Percentiles rank a stretch among this genome's conserved stretches.
Evolutionary conservation across 2,888 invertebrate genomes (phyloP).

Genomic region (Branchipolynoe longqiensis): DNA sequence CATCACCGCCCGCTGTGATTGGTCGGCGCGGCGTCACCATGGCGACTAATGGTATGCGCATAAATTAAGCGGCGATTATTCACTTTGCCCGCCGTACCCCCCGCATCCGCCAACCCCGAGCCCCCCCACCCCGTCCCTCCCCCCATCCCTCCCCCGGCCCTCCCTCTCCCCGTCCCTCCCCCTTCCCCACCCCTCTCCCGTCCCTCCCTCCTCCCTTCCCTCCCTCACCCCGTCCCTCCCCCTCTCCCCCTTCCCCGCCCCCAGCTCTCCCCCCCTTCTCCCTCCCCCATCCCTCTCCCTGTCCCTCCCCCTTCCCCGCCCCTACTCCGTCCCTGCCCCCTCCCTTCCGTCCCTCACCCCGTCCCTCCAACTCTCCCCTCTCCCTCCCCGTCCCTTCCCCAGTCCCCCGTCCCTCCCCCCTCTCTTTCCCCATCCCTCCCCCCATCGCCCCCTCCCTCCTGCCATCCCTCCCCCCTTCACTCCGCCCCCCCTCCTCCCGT

Average conservation of each 20-base stretch:
- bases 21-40: constrained; percentile 29
- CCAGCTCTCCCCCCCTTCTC: too few species aligned
- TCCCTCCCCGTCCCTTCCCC: neutral
- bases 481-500: neutral
- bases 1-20: constrained; percentile 15
- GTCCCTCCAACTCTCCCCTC: neutral
- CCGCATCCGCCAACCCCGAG: neutral
- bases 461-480: neutral
- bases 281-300: too few species aligned
- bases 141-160: neutral
- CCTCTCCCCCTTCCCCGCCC: neutral
- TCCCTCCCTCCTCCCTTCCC: too few species aligned
- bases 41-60: constrained; percentile 49
- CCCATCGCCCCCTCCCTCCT: neutral
- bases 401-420: neutral
- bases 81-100: neutral
- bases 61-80: constrained; percentile 54
- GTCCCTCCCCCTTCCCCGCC: neutral
- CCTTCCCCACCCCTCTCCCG: neutral
- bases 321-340: neutral
- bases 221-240: too few species aligned
- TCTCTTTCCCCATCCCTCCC: neutral
- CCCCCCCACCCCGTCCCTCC: neutral
- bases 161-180: neutral
- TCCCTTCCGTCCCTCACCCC: too few species aligned